Base-by-base conservation (phyloP, 2,797 vertebrate species). In the Xyrichtys novacula region DNA sequence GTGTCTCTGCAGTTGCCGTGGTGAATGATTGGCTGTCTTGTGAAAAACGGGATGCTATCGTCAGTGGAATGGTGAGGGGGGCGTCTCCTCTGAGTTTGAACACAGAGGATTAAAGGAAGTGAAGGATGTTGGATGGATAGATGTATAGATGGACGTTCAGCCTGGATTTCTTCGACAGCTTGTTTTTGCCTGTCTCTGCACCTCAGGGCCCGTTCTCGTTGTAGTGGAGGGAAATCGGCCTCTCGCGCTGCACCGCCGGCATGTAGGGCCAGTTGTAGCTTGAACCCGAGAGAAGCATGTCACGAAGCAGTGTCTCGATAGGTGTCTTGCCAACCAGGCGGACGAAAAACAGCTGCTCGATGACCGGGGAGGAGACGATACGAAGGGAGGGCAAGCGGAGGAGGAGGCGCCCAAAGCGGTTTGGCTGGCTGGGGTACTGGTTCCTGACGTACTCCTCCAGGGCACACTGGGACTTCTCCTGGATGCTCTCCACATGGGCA, bases 331-430 rank as follows among this genome's bases (percentile, higher is more conserved):
- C 96, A 0, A 97, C 96, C 69, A 96, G 89, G 6, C 95, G 94
- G 25, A 96, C 95, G 6, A 97, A 96, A 82, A 96, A 97, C 74
- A 97, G 94, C 89, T 96, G 96, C 88, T 97, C 96, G 38, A 97
- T 96, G 81, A 96, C 95, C 0, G 95, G 95, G 0, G 95, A 96
- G 0, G 96, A 95, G 64, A 96, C 95, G 20, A 95, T 95, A 65
- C 96, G 95, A 34, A 97, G 91, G 0, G 96, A 96, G 0, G 96
- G 96, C 55, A 97, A 90, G 20, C 95, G 95, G 8, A 97, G 92
- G 40, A 97, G 91, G 32, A 97, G 94, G 1, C 95, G 93, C 0
- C 96, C 96, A 0, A 96, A 96, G 25, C 96, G 94, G 68, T 94
- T 95, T 1, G 95, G 96, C 84, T 96, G 96, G 73, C 92, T 93